Conservation (phyloP, 2,113 vertebrate species). For the Antechinus flavipes region DNA sequence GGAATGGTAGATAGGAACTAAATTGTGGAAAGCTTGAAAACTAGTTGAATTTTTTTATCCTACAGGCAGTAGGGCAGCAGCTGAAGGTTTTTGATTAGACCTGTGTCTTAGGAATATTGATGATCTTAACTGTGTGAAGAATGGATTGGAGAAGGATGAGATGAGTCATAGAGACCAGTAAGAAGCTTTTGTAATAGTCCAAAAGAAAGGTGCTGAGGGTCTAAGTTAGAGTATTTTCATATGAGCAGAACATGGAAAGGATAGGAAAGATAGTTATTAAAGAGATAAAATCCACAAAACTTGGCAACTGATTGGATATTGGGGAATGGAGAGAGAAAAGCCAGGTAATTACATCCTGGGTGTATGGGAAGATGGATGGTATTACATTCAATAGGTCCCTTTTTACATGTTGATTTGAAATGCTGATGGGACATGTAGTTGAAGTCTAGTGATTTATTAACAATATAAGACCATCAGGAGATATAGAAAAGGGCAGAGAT, state of each 20-base stretch:
- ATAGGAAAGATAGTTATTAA: no score
- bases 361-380: background rate
- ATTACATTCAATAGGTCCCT: background rate
- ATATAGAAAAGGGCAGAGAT: background rate
- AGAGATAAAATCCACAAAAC: no score
- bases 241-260: background rate
- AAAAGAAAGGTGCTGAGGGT: background rate
- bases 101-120: background rate
- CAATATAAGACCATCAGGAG: background rate
- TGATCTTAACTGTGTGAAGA: background rate
- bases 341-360: background rate
- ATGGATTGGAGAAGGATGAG: background rate
- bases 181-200: background rate
- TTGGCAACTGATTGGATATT: no score
- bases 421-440: background rate
- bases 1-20: background rate
- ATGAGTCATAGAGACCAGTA: background rate
- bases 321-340: background rate
- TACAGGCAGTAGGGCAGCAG: background rate
- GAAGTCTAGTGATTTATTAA: background rate
- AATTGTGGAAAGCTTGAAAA: background rate
- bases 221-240: background rate
- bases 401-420: background rate
- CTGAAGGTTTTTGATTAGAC: background rate
- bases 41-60: background rate